Evolutionary conservation across 1,140 invertebrate species (phyloP).

Genomic region (Tachypleus tridentatus): DNA sequence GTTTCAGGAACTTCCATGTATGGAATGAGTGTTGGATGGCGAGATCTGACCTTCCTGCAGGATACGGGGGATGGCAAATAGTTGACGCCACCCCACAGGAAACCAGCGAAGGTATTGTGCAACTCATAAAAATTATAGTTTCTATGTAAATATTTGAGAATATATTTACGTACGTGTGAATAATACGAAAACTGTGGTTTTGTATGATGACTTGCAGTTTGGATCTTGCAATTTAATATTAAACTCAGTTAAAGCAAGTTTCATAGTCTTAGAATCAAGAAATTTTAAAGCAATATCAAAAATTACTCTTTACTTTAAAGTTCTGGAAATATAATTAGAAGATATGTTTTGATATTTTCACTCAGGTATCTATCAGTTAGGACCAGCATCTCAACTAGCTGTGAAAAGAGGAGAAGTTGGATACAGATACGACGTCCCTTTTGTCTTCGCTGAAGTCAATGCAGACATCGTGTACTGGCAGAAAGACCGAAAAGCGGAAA

Average conservation of each 20-base stretch:
- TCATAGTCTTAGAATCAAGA: too few relatives aligned
- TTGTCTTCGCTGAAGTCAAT: slow-evolving; percentile 64
- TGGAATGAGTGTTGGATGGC: slow-evolving; percentile 93
- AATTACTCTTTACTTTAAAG: too few relatives aligned
- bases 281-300: too few relatives aligned
- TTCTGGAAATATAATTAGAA: too few relatives aligned
- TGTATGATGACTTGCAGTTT: too few relatives aligned
- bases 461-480: slow-evolving; percentile 51
- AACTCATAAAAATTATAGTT: too few relatives aligned
- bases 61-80: slow-evolving; percentile 30
- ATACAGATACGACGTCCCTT: slow-evolving; percentile 56
- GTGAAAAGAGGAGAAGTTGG: slow-evolving; percentile 53
- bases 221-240: too few relatives aligned
- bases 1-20: slow-evolving; percentile 70
- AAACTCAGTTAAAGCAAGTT: too few relatives aligned
- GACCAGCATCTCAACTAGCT: slow-evolving; percentile 50
- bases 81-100: slow-evolving; percentile 31
- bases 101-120: slow-evolving; percentile 26
- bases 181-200: too few relatives aligned
- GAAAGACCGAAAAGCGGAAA: slow-evolving; percentile 18
- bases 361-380: slow-evolving; percentile 36
- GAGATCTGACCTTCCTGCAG: slow-evolving; percentile 51
- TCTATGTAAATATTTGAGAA: too few relatives aligned
- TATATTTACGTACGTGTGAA: too few relatives aligned
- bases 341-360: too few relatives aligned